A percentile compares a stretch with the other conserved stretches of the same genome.
Conservation (phyloP, 1,140 invertebrate genomes). For the Drosophila albomicans region DNA sequence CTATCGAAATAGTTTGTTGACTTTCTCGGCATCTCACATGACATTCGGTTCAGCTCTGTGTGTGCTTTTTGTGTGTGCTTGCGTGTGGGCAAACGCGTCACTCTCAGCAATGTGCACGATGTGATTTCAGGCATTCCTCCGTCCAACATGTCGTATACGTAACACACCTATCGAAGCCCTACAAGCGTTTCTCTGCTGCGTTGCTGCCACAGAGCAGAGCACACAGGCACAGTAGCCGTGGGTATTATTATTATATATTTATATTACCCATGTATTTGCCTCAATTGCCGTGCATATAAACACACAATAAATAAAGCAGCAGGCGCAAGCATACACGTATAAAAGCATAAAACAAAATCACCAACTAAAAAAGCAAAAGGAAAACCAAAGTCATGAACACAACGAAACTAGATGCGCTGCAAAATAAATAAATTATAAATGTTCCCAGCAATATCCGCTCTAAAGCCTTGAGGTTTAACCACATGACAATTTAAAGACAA, state of each 20-base stretch:
- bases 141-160: conserved; percentile 71
- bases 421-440: neutral
- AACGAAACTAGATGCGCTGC: conserved; percentile 1
- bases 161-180: conserved; percentile 60
- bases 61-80: neutral
- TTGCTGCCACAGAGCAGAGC: neutral
- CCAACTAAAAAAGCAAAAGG: conserved; percentile 31
- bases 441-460: too few relatives aligned
- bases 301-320: conserved; percentile 66
- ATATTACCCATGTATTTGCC: conserved; percentile 53
- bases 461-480: too few relatives aligned
- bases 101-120: conserved; percentile 18
- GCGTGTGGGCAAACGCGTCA: conserved; percentile 53
- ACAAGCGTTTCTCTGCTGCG: conserved; percentile 36
- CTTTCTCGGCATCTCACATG: conserved; percentile 54
- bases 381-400: neutral
- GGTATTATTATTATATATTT: conserved; percentile 69
- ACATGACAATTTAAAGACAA: too few relatives aligned
- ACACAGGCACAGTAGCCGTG: conserved; percentile 5
- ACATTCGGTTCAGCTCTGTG: conserved; percentile 15
- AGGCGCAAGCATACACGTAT: conserved; percentile 37
- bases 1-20: conserved; percentile 72
- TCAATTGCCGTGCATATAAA: conserved; percentile 61
- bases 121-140: conserved; percentile 51
- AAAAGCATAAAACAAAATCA: conserved; percentile 37